These are phyloP conservation scores for Agrotis exclamationis DNA, from an alignment of 2,888 invertebrate genomes.

Conservation along the genomic window DNA sequence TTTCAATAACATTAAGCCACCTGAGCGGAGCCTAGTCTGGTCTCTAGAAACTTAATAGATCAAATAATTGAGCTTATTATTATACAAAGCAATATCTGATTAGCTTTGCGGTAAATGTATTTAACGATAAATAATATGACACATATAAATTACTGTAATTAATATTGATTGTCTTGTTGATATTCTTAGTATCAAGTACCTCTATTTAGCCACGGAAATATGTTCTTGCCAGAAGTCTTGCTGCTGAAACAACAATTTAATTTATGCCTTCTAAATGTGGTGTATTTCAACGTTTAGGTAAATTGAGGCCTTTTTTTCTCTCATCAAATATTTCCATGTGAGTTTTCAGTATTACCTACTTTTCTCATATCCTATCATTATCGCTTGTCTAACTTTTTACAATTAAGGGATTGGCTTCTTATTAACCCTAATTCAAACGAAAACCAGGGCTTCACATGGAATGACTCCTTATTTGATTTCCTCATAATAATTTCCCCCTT, in stretches of 20 bases:
- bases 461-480: no score
- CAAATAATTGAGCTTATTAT: constrained; percentile 45
- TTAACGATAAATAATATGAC: constrained; percentile 43
- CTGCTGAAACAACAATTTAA: neutral
- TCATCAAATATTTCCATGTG: neutral
- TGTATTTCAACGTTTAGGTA: neutral
- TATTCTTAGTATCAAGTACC: constrained; percentile 31
- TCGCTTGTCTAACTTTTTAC: neutral
- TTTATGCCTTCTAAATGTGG: constrained; percentile 3
- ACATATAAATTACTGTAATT: constrained; percentile 60
- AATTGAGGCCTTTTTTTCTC: neutral
- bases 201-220: constrained; percentile 7
- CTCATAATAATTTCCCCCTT: no score
- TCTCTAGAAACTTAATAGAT: constrained; percentile 17
- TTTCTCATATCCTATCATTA: neutral
- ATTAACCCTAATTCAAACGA: no score
- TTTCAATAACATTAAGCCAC: neutral
- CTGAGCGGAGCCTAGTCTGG: neutral
- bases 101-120: constrained; percentile 39
- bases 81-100: constrained; percentile 42
- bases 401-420: no score
- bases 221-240: neutral
- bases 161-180: constrained; percentile 50
- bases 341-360: neutral
- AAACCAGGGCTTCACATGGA: no score